Evolutionary conservation across 2,888 invertebrate genomes (phyloP), one percentile per base, ranked within the genome.

Genomic region (Plusia festucae): DNA sequence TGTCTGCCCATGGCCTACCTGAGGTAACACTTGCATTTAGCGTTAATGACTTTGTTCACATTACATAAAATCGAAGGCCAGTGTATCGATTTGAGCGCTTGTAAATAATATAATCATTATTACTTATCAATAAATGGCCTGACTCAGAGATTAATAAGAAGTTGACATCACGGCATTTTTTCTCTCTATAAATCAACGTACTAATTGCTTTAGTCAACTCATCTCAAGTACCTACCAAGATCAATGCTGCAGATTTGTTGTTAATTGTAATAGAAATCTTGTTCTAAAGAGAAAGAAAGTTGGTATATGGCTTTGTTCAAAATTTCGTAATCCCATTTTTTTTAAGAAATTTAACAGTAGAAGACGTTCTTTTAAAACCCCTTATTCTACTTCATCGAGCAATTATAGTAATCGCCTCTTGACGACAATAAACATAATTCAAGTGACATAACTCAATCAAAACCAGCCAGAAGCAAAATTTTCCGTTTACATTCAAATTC

Each of bases 401-500:
- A 6, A 5, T 30, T 7, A 9, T 40, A 15, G 11, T 9, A 49
- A 9, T 20, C 18, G 6, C 18, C 18, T 20, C 46, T 8, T 7
- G 8, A 20, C 16, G 20, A 49, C 18, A 18, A 13, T 34, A 16
- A 49, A 24, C 22, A 53, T 53, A 30, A 63, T 49, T 60, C 51
- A 44, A 53, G n/a, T 58, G 24, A 18, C 53, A 32, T n/a, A 18
- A 65, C 52, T 30, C 52, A 70, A 70, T 61, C 76, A 70, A 64
- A 74, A 52, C 30, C 70, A 76, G 52, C 78, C 68, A 70, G 22
- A 63, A 68, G 59, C 62, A 53, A 70, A 73, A 75, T 78, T 72
- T 78, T 64, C 67, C 69, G 68, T 75, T 72, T 76, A 68, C 69
- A 78, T 75, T 78, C 64, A 78, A 68, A 73, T 69, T 72, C 69